Conservation (phyloP, 1,140 invertebrate species). For the Charaxes varanes region DNA sequence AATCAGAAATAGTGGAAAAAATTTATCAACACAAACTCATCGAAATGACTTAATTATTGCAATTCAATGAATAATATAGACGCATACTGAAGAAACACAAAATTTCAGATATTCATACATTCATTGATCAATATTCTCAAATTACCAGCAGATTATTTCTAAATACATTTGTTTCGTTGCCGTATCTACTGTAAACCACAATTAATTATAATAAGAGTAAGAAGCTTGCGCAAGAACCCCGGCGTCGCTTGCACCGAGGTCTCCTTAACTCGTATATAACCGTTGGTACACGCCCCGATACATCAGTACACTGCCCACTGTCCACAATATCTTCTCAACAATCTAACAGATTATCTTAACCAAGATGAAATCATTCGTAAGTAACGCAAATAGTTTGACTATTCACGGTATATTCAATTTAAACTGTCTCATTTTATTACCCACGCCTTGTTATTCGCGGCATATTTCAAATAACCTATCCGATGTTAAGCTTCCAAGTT, state of each 20-base stretch:
- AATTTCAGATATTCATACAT: too few relatives aligned
- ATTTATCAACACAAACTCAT: too few relatives aligned
- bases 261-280: constrained; percentile 19
- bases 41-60: too few relatives aligned
- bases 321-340: constrained; percentile 11
- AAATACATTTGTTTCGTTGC: not conserved
- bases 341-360: constrained; percentile 12
- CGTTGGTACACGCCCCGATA: not conserved
- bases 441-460: too few relatives aligned
- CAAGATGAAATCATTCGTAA: constrained; percentile 37
- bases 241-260: constrained; percentile 6
- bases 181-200: not conserved
- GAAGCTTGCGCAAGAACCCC: constrained; percentile 21
- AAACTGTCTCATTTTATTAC: too few relatives aligned
- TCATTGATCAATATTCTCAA: too few relatives aligned
- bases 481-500: too few relatives aligned
- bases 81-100: too few relatives aligned
- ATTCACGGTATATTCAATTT: not conserved
- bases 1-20: too few relatives aligned
- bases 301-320: constrained; percentile 15
- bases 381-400: constrained; percentile 9
- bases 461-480: too few relatives aligned
- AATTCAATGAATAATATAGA: too few relatives aligned
- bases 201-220: not conserved
- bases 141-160: too few relatives aligned